Conservation (phyloP, 2,113 vertebrate genomes). For the Antigone vipio region DNA sequence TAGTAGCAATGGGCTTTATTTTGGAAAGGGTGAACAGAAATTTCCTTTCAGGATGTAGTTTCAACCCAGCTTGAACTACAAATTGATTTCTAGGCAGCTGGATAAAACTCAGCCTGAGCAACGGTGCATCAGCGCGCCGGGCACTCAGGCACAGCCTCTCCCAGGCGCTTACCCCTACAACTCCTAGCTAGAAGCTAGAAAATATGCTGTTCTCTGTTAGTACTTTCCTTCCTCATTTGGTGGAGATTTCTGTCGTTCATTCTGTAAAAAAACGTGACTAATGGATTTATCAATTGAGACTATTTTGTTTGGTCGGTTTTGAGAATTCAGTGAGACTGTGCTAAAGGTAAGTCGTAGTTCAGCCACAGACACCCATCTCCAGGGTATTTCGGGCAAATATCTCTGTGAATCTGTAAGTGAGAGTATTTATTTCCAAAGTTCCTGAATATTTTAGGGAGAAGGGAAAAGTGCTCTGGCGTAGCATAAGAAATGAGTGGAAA, state of each 20-base stretch:
- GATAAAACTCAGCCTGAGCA: neutral
- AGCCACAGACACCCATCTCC: neutral
- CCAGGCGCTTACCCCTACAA: neutral
- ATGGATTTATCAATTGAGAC: neutral
- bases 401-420: neutral
- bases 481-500: neutral
- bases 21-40: neutral
- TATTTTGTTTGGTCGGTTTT: neutral
- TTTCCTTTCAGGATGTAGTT: neutral
- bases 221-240: neutral
- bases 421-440: neutral
- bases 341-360: neutral
- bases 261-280: neutral
- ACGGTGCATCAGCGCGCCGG: accelerated
- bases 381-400: neutral
- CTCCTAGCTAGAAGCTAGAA: neutral
- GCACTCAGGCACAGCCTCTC: neutral
- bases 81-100: neutral
- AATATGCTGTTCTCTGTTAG: neutral
- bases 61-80: neutral
- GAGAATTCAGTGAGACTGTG: neutral
- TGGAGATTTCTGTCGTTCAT: neutral
- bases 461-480: neutral
- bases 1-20: neutral
- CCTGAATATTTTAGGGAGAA: neutral